Percentiles rank a stretch among this genome's conserved stretches.
phyloP scores from a whole-genome alignment of 2,797 vertebrate species.

The Petrocephalus sullivani region DNA sequence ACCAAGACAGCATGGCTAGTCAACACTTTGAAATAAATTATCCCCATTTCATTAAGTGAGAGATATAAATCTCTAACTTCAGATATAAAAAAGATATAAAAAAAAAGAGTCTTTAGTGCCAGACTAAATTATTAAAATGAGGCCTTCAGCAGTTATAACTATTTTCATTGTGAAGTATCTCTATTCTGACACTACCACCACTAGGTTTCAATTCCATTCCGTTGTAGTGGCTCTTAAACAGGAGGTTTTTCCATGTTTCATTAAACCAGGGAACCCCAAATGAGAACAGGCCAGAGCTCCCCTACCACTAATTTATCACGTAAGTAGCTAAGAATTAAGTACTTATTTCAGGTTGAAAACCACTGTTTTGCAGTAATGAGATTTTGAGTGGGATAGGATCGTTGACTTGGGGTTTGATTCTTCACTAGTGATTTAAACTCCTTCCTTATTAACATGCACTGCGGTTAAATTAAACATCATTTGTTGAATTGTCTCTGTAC shows the following conservation, averaged over 20 bases:
- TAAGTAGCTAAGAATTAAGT: not conserved
- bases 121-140: not conserved
- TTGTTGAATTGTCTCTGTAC: not conserved
- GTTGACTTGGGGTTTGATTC: not conserved
- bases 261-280: not conserved
- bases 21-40: not conserved
- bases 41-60: not conserved
- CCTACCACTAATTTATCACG: not conserved
- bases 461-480: not conserved
- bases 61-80: not conserved
- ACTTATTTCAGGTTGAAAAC: not conserved
- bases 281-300: not conserved
- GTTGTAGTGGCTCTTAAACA: not conserved
- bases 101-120: not conserved
- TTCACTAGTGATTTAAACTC: not conserved
- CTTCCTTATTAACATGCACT: not conserved
- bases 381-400: not conserved
- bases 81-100: not conserved
- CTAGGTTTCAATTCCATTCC: not conserved
- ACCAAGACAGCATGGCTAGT: not conserved
- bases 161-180: not conserved
- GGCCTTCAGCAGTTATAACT: not conserved
- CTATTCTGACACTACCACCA: not conserved
- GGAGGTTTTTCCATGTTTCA: not conserved
- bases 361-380: not conserved